phyloP scores from a whole-genome alignment of 2,888 invertebrate species.

The Lasioglossum zephyrum region DNA sequence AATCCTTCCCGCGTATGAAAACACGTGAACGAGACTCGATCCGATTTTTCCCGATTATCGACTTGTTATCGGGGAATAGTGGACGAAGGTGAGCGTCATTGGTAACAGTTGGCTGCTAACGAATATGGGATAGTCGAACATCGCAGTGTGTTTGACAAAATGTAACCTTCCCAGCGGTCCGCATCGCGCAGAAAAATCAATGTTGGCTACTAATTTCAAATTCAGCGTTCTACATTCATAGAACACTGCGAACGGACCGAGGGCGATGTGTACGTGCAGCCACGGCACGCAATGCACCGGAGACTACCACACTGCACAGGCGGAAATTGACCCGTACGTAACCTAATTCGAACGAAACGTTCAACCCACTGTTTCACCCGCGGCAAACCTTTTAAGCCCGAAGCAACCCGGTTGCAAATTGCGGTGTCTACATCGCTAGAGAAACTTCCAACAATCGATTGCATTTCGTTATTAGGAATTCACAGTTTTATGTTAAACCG shows the following conservation, averaged over 20 bases:
- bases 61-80: not conserved
- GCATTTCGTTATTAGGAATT: not conserved
- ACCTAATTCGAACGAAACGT: slow-evolving; percentile 27
- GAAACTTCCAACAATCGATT: not conserved
- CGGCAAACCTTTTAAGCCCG: not conserved
- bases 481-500: not conserved
- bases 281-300: not conserved
- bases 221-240: slow-evolving; percentile 29
- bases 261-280: slow-evolving; percentile 57
- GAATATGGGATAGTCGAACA: slow-evolving; percentile 21
- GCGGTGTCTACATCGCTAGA: not conserved
- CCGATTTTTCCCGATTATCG: not conserved
- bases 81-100: not conserved
- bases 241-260: not conserved
- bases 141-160: slow-evolving; percentile 17
- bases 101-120: slow-evolving; percentile 21
- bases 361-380: not conserved
- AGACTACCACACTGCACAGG: slow-evolving; percentile 27
- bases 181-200: not conserved
- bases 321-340: slow-evolving; percentile 50
- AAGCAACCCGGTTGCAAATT: not conserved
- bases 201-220: slow-evolving; percentile 36
- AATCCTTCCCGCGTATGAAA: not conserved
- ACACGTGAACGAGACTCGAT: too few relatives aligned
- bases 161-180: slow-evolving; percentile 14